Base-by-base conservation (phyloP, 1,140 invertebrate genomes). In the Trachymyrmex septentrionalis region DNA sequence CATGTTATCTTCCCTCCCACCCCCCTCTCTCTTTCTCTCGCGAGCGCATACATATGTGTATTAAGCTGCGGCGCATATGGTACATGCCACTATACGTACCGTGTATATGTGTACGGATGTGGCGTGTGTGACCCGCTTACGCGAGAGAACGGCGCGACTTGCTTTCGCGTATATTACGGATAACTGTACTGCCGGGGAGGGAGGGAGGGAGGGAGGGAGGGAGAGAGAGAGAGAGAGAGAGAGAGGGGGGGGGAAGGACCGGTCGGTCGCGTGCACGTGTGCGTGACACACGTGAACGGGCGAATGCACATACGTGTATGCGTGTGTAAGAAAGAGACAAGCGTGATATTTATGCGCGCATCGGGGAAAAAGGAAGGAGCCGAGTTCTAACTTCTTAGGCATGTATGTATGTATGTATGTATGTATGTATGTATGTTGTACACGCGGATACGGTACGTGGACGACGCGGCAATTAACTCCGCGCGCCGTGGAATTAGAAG, bases 381-480 rank as follows among this genome's bases (percentile, higher is more conserved):
- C 38, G 38, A 10, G 55, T n/a, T n/a, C n/a, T 34, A 44, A 44
- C 38, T 63, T 53, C 53, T 64, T 30, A 38, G n/a, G 24, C 16
- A 24, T 24, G 30, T 30, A 24, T 14, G 14, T 30, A 30, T 30
- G 30, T 30, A 30, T 30, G 30, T n/a, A n/a, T n/a, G n/a, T n/a
- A 24, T 24, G 30, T 30, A 24, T 14, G 14, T 30, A 30, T 30
- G 30, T 30, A 30, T 30, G 30, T n/a, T n/a, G n/a, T 30, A 80
- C 85, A 16, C n/a, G 14, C 19, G 59, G 19, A n/a, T 63, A 24
- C 30, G 38, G 24, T 12, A 24, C 44, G 67, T 27, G 53, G 73
- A 85, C 82, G 59, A 55, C 48, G 80, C 59, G 88, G 66, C 89
- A 90, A 90, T 90, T 90, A 89, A 90, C 63, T 89, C 75, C 44